Conservation (phyloP, 2,888 invertebrate species). For the Prosapia bicincta region DNA sequence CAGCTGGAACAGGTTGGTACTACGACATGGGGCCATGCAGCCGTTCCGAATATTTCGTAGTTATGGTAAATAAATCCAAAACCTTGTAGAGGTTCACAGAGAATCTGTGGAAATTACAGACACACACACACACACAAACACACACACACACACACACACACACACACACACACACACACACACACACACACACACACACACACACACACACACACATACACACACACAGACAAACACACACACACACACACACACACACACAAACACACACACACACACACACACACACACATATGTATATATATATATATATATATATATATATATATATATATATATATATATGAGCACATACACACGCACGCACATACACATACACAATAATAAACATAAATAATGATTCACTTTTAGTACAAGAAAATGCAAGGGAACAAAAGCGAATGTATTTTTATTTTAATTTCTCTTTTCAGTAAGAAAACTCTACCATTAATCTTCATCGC, state of each 20-base stretch:
- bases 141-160: not conserved
- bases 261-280: constrained; percentile 3
- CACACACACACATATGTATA: constrained; percentile 1
- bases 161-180: constrained; percentile 2
- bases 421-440: no score
- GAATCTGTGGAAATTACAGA: not conserved
- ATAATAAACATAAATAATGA: not conserved
- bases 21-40: no score
- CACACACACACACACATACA: not conserved
- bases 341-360: not conserved
- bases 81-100: no score
- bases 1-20: no score
- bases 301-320: not conserved
- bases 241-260: constrained; percentile 7
- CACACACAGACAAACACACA: not conserved
- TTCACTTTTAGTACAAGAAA: not conserved
- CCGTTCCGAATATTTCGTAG: no score
- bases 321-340: not conserved
- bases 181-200: constrained; percentile 5
- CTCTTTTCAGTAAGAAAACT: no score
- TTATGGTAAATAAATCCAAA: no score
- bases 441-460: no score
- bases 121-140: constrained; percentile 3
- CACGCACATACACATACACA: not conserved
- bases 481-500: no score